Conservation (phyloP, 1,140 invertebrate genomes). For the Nymphalis io region DNA sequence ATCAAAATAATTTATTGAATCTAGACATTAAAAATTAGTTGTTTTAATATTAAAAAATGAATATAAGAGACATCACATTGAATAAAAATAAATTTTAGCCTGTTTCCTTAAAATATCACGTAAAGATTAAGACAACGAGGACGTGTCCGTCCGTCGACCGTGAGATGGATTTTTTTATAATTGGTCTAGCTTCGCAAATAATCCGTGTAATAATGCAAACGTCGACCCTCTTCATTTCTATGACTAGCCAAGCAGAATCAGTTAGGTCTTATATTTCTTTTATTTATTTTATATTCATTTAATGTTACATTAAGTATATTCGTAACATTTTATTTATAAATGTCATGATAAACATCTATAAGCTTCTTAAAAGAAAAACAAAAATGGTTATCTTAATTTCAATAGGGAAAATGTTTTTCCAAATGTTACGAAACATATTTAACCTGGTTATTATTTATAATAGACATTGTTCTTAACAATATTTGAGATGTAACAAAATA, state of each 20-base stretch:
- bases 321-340: background rate
- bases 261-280: constrained; percentile 14
- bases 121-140: background rate
- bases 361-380: constrained; percentile 14
- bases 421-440: background rate
- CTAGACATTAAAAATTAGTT: too few relatives aligned
- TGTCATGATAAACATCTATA: background rate
- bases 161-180: constrained; percentile 71
- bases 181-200: constrained; percentile 73
- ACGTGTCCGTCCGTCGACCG: constrained; percentile 13
- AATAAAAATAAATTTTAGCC: background rate
- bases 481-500: background rate
- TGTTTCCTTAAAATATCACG: background rate
- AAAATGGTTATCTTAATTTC: constrained; percentile 1
- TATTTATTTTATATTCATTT: constrained; percentile 18
- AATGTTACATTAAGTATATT: constrained; percentile 10
- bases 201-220: constrained; percentile 77
- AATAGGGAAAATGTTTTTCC: background rate
- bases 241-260: constrained; percentile 11
- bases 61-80: too few relatives aligned
- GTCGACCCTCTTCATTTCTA: constrained; percentile 76
- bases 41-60: too few relatives aligned
- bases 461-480: constrained; percentile 1
- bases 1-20: background rate
- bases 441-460: background rate